Base-by-base conservation (phyloP, 2,113 vertebrate genomes). In the Petroica traversi region DNA sequence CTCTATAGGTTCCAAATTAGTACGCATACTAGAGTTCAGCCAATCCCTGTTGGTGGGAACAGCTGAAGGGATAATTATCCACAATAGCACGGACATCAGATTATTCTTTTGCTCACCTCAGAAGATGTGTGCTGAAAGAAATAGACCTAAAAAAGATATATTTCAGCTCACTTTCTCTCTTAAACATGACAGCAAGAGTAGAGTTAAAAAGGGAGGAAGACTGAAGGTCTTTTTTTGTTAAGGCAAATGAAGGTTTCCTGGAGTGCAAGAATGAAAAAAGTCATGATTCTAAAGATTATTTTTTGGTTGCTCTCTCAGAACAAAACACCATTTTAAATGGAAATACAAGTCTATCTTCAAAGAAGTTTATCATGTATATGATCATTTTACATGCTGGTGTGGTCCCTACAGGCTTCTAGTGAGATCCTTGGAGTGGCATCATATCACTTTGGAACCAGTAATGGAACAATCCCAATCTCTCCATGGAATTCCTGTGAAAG, bases 361-460 rank as follows among this genome's bases (percentile, higher is more conserved):
- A 87, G 68, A 62, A 73, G 13, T 5, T 11, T 52, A 58, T 68
- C 18, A 54, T 54, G 20, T 6, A 33, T 36, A 78, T 33, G 41
- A 41, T 52, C 11, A 33, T 83, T 93, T 93, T 66, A 43, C 12
- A 33, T 48, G 7, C 15, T 86, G n/a, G 7, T 28, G n/a, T 40
- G 31, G 22, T 97, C 94, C 87, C 91, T 43, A 24, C 25, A 80
- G 94, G 46, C 9, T 85, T 92, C 43, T 33, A 84, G 43, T n/a
- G 11, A 92, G 92, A 94, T 96, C 91, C 78, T 84, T 84, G n/a
- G 91, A 75, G 89, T 79, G 75, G 68, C 85, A 78, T 79, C 22
- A 2, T 51, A 71, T 36, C 89, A 51, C 59, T 88, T 92, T 90
- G 87, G 52, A 95, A 86, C 41, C 49, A 90, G 93, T 94, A 95